phyloP scores from a whole-genome alignment of 2,888 invertebrate genomes.

The Boloria selene region DNA sequence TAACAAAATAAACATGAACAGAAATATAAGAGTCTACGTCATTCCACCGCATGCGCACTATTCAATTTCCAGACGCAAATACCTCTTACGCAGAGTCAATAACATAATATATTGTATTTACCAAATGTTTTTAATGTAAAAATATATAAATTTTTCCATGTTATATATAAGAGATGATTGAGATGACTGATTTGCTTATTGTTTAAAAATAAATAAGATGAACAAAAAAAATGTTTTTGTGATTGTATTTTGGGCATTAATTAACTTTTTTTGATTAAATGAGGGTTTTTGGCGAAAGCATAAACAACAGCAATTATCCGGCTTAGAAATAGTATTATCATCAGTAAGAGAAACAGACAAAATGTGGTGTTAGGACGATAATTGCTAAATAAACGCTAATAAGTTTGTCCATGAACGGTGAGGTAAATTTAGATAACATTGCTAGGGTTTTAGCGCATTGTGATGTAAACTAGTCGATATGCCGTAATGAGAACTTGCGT shows the following conservation, averaged over 20 bases:
- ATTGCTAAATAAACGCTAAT: constrained; percentile 31
- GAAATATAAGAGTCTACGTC: constrained; percentile 27
- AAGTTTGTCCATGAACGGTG: constrained; percentile 35
- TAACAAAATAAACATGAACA: constrained; percentile 22
- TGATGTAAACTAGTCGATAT: constrained; percentile 21
- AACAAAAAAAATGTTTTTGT: background rate
- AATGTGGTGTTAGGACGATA: constrained; percentile 25
- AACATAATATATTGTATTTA: constrained; percentile 12
- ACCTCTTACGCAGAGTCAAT: constrained; percentile 10
- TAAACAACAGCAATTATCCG: background rate
- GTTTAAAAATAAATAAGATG: no score
- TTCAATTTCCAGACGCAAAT: constrained; percentile 26
- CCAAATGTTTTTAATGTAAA: no score
- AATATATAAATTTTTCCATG: no score
- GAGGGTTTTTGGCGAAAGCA: background rate
- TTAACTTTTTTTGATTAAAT: background rate
- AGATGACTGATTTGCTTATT: no score
- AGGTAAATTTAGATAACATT: constrained; percentile 34
- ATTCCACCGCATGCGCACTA: constrained; percentile 16
- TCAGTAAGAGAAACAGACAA: constrained; percentile 27
- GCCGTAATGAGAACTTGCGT: constrained; percentile 17
- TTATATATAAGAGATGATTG: no score
- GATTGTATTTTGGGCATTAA: background rate
- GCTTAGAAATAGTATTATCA: background rate
- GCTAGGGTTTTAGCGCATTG: constrained; percentile 26